Evolutionary conservation across 2,888 invertebrate genomes (phyloP), one percentile per base, ranked within the genome.

Genomic region (Toxonevra muliebris): DNA sequence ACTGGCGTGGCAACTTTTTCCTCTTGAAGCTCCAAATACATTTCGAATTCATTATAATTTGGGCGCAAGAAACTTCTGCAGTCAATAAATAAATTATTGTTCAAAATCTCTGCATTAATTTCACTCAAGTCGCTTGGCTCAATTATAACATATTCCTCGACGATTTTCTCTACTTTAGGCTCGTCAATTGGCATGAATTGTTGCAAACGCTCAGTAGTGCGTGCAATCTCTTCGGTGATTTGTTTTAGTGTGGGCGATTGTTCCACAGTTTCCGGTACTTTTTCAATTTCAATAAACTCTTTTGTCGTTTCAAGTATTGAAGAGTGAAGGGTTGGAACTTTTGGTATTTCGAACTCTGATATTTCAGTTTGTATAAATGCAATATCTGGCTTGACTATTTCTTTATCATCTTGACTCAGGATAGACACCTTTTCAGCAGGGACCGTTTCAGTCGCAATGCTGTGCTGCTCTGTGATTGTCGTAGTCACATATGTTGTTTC

Each of bases 91-190:
- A 66, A 30, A 54, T 66, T 66, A 17, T 66, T n/a, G n/a, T 5
- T 17, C 10, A 66, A 55, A 20, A 66, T 61, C n/a, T 66, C 66
- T 11, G 30, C 45, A 19, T 66, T 13, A 41, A 62, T 52, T 30
- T 10, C 61, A 61, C 72, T 43, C 42, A 80, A 55, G 57, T 75
- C 73, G 61, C 76, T 74, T 41, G 79, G 77, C 63, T 79, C 79
- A 74, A 80, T 74, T 73, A 80, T 76, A 70, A 80, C 76, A 76
- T 77, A 80, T 66, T 80, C 79, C 58, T 77, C 73, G 65, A 74
- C 61, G 11, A 72, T 55, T 59, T 52, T 40, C 2, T 69, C 62
- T 13, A 65, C 3, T 15, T 61, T 40, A 1, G 58, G 15, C 15
- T 68, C 64, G 8, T 63, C 48, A 30, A 61, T 30, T 7, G 30